Evolutionary conservation across 2,113 vertebrate species (phyloP).

Genomic region (Rhynchomys soricoides): DNA sequence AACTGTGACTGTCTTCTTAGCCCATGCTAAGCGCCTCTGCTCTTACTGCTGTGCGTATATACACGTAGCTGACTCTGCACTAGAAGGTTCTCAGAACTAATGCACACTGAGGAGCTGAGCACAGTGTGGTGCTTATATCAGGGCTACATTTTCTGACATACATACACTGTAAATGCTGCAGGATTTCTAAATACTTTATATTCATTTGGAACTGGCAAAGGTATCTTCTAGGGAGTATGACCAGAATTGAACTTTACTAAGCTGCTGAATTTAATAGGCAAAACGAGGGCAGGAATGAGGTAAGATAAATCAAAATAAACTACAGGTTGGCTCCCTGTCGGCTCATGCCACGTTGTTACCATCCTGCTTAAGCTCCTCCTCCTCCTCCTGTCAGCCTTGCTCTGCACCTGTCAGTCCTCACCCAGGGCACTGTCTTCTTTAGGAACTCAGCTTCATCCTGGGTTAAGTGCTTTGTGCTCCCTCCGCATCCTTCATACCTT

Average conservation of each 20-base stretch:
- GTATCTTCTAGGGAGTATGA: background rate
- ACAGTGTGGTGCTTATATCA: background rate
- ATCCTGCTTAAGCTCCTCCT: background rate
- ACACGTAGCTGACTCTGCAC: background rate
- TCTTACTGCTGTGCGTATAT: background rate
- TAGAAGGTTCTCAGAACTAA: background rate
- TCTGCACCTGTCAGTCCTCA: background rate
- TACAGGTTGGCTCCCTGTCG: slow-evolving; percentile 35
- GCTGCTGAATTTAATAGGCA: background rate
- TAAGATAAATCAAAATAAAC: slow-evolving; percentile 33
- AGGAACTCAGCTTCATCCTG: slow-evolving; percentile 15
- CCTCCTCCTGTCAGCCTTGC: background rate
- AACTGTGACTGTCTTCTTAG: slow-evolving; percentile 44
- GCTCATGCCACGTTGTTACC: background rate
- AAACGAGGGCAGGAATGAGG: slow-evolving; percentile 12
- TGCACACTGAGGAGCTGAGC: background rate
- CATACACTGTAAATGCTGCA: background rate
- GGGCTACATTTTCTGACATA: background rate
- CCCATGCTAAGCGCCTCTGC: background rate
- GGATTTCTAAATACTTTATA: slow-evolving; percentile 2
- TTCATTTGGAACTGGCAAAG: slow-evolving; percentile 16
- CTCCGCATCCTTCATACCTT: background rate
- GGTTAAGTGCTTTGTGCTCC: slow-evolving; percentile 17
- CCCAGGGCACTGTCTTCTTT: background rate
- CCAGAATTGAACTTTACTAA: slow-evolving; percentile 8